Conservation (phyloP, 2,797 vertebrate genomes). For the Pelodytes ibericus region DNA sequence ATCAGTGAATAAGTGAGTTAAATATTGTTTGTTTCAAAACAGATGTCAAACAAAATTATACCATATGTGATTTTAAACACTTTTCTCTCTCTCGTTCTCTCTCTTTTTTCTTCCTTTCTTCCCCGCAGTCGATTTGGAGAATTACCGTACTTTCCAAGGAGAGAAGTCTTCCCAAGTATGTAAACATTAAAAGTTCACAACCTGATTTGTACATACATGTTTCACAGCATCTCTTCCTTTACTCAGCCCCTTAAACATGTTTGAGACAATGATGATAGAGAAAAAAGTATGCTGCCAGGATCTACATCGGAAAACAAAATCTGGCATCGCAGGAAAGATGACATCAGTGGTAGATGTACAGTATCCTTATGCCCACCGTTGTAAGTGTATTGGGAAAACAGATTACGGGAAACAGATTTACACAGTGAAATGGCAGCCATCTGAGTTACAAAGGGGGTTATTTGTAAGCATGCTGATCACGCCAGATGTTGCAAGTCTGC, state of each 20-base stretch:
- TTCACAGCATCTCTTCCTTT: background rate
- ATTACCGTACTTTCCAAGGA: conserved; percentile 67
- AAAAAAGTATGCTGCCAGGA: conserved; percentile 69
- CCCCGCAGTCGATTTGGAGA: conserved; percentile 70
- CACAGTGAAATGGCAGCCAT: conserved; percentile 58
- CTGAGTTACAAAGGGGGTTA: conserved; percentile 60
- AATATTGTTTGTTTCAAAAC: conserved; percentile 87
- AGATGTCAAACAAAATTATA: conserved; percentile 86
- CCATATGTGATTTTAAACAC: conserved; percentile 85
- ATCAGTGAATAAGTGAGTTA: conserved; percentile 84
- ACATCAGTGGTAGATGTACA: conserved; percentile 63
- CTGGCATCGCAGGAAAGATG: conserved; percentile 64
- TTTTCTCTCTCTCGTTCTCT: no score
- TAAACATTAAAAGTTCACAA: conserved; percentile 70
- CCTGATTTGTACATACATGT: conserved; percentile 56
- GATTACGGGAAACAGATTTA: conserved; percentile 63
- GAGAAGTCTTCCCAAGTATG: conserved; percentile 70
- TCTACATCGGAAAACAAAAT: conserved; percentile 69
- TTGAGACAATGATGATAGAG: conserved; percentile 41
- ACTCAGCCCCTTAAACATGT: background rate
- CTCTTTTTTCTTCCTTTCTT: no score
- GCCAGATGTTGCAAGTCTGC: no score
- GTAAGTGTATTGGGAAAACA: conserved; percentile 53
- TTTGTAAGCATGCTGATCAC: no score
- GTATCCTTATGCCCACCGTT: conserved; percentile 59